Percentiles rank a stretch among this genome's conserved stretches.
phyloP scores from a whole-genome alignment of 2,113 vertebrate species.

The Sphyrna mokarran region DNA sequence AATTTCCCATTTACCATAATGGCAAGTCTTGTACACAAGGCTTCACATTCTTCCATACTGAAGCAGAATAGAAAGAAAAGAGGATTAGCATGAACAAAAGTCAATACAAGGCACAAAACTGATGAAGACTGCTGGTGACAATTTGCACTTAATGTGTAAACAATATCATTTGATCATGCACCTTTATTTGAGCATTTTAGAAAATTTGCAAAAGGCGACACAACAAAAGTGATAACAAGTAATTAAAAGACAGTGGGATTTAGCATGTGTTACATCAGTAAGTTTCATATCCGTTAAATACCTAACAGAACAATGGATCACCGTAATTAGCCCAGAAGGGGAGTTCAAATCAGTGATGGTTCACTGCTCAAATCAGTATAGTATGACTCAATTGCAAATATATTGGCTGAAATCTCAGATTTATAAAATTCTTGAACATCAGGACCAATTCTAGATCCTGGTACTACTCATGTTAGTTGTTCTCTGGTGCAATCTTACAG shows the following conservation, averaged over 20 bases:
- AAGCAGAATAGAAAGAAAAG: not conserved
- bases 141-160: not conserved
- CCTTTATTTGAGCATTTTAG: not conserved
- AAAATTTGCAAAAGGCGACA: not conserved
- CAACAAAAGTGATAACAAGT: not conserved
- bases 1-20: conserved; percentile 40
- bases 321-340: not conserved
- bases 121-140: not conserved
- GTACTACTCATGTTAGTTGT: no score
- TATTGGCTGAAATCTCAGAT: no score
- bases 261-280: not conserved
- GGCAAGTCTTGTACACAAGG: conserved; percentile 37
- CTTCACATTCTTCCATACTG: conserved; percentile 40
- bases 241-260: not conserved
- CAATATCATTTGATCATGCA: not conserved
- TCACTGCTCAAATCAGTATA: conserved; percentile 2
- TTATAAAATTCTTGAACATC: no score
- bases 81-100: not conserved
- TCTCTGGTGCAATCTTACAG: no score
- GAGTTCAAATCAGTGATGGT: not conserved
- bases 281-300: not conserved
- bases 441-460: no score
- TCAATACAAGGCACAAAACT: not conserved
- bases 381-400: not conserved
- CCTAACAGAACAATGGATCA: not conserved